These are phyloP conservation scores for Premnoplex brunnescens DNA, from an alignment of 2,797 vertebrate species.

Conservation along the genomic window DNA sequence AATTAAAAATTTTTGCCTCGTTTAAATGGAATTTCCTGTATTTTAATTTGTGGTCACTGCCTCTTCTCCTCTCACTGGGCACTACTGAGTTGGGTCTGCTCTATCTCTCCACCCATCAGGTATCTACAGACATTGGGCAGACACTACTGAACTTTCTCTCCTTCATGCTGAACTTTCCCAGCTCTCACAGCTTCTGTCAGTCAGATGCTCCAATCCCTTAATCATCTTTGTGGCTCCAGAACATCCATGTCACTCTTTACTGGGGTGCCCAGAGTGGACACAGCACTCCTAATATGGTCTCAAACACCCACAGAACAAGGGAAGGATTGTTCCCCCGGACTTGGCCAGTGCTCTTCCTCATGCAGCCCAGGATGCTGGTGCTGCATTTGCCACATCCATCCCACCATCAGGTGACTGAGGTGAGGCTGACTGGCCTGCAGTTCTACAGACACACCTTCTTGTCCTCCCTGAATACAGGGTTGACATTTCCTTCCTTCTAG, in stretches of 20 bases:
- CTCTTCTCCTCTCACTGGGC: not conserved
- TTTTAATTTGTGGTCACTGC: not conserved
- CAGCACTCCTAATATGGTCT: not conserved
- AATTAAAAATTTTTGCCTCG: not conserved
- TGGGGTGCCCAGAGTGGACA: not conserved
- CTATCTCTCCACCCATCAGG: not conserved
- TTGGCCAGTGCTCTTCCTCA: not conserved
- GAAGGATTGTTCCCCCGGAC: not conserved
- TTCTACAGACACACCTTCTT: not conserved
- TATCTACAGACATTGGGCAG: not conserved
- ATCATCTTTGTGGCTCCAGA: not conserved
- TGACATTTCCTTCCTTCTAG: not conserved
- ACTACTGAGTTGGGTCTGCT: not conserved
- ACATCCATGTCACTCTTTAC: not conserved
- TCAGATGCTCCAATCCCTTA: not conserved
- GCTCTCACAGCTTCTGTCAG: not conserved
- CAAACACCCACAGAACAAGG: not conserved
- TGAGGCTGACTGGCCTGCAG: not conserved
- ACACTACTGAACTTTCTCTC: not conserved
- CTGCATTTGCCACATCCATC: not conserved
- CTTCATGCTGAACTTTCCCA: not conserved
- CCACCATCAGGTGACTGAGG: not conserved
- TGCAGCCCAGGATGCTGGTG: not conserved
- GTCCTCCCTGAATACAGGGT: not conserved
- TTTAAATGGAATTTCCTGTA: not conserved